Percentiles rank a stretch among this genome's conserved stretches.
Conservation (phyloP, 2,797 vertebrate genomes). For the Morelia viridis region DNA sequence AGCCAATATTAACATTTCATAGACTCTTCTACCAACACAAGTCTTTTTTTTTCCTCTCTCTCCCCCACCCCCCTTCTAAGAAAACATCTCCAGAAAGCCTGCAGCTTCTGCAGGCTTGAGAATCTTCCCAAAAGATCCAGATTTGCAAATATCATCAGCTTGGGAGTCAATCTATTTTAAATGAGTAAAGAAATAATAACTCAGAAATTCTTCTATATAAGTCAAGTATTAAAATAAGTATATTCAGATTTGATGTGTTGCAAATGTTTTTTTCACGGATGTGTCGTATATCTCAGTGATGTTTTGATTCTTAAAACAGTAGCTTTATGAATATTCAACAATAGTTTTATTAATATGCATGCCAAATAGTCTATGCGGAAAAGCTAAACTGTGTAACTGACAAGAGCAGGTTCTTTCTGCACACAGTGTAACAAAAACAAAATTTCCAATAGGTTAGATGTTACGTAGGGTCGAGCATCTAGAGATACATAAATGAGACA, state of each 20-base stretch:
- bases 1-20: neutral
- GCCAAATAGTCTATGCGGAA: neutral
- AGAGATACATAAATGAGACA: neutral
- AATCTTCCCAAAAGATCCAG: neutral
- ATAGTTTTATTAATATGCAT: neutral
- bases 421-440: neutral
- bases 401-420: neutral
- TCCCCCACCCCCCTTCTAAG: neutral
- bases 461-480: neutral
- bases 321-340: neutral
- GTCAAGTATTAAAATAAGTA: neutral
- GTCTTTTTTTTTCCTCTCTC: neutral
- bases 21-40: neutral
- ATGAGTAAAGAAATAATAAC: slow-evolving; percentile 22
- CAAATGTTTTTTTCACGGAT: neutral
- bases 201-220: neutral
- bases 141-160: neutral
- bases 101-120: neutral
- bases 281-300: neutral
- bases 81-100: neutral
- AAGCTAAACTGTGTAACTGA: neutral
- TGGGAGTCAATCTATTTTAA: neutral
- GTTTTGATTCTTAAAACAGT: neutral
- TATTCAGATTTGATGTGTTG: neutral
- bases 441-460: neutral